Evolutionary conservation across 2,888 invertebrate species (phyloP), one percentile per base, ranked within the genome.

Genomic region (Andrena bucephala): DNA sequence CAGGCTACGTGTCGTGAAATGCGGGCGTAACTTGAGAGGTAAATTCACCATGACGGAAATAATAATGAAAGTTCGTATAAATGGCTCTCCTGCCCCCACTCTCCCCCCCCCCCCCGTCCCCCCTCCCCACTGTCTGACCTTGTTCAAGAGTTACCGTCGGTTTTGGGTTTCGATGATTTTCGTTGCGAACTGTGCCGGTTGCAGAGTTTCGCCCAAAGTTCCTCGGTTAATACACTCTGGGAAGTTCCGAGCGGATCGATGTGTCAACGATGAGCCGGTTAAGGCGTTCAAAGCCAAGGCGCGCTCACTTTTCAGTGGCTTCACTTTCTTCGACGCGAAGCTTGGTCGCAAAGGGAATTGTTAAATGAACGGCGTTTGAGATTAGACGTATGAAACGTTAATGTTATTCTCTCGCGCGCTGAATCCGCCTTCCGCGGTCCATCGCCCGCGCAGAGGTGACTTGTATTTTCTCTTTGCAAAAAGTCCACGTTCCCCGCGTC

Each of bases 51-150:
- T 27, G 57, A 16, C 57, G 57, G 24, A 27, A 57, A 57, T 57
- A 57, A 57, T 57, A 57, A 57, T 57, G 57, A 57, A 57, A 57
- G 13, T 57, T 57, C 20, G 54, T 54, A 54, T 24, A 20, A 54
- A 54, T 54, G 54, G 54, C 54, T 24, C 8, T 54, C 20, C 54
- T 24, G 20, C 3, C 8, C 42, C 42, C 3, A 42, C 42, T 42
- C 16, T 42, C 16, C 36, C 36, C 0, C 54, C 8, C 8, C 10
- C 20, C 10, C n/a, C n/a, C n/a, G n/a, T n/a, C 10, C 20, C 10
- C 16, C 36, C 36, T 0, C 54, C 8, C 8, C 10, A 8, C 10
- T 10, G 24, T 1, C 24, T 20, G 52, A 52, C 52, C 52, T 57
- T 24, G 54, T 24, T 24, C 54, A 4, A 20, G 57, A 57, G 57